Evolutionary conservation across 64 coral and sea anemone species (phyloP), one percentile per base, ranked within the genome.

Genomic region (Dendrophyllia cribrosa): DNA sequence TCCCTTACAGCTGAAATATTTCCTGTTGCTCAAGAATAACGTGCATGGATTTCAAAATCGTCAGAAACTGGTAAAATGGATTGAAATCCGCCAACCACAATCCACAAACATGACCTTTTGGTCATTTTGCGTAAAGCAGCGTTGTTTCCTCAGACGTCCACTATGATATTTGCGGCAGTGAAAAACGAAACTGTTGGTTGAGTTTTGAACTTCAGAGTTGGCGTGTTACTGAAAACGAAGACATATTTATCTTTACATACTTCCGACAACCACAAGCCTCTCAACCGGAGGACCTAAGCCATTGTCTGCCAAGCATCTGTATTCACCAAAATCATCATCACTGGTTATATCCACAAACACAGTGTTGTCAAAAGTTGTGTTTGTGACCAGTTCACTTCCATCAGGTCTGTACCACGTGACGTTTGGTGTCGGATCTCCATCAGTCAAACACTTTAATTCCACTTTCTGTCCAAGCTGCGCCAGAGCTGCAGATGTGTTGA

Each of bases 351-450:
- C 80, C 9, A 84, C 60, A 67, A 84, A 51, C 17, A 84, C 64
- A 11, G 44, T 68, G 45, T 47, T 84, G 62, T 84, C 43, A 45
- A 43, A 59, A 7, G 43, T n/a, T 46, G 80, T 84, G 44, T 66
- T 68, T 66, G 80, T 69, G 16, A 3, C 12, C 43, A 84, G 62
- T 51, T 67, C 80, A 3, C 60, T 84, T 21, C 80, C 80, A 67
- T 84, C 63, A 9, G 80, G 80, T 67, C 80, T 66, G 62, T 51
- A 84, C 80, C 80, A 84, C 44, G 80, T 84, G 43, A 84, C 80
- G 6, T 64, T 84, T 4, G 80, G 80, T 51, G 34, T 51, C 24
- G 80, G 80, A 63, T 84, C 80, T 7, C 80, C 80, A 49, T 84
- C 80, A 16, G 80, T 67, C 1, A 84, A 60, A 63, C 80, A 84